Evolutionary conservation across 2,113 vertebrate species (phyloP), one percentile per base, ranked within the genome.

Genomic region (Corynorhinus townsendii): DNA sequence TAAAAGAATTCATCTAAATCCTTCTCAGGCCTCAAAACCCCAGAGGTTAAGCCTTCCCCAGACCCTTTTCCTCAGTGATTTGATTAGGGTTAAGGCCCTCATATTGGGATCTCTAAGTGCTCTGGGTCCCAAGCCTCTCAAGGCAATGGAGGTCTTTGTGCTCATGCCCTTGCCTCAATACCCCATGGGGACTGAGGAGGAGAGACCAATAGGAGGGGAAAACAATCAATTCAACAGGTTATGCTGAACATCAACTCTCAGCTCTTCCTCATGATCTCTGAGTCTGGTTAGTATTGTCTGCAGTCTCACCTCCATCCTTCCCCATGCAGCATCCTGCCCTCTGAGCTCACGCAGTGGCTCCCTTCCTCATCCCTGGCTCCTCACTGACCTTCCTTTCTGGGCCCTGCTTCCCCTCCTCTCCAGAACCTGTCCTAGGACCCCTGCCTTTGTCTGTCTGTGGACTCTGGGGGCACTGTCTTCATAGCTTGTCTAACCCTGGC

Each of bases 1-100:
- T 68, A 83, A 91, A 95, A 86, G 81, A 95, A 95, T 95, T 88
- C 95, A 56, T 93, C 71, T 80, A 85, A 85, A 94, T 88, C 88
- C 96, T 92, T 93, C 93, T 90, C 69, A 91, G 26, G 76, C 87
- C 56, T 86, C 91, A 89, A 54, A 47, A 93, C 66, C 14, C 40
- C 73, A 76, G 87, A 1, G 35, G 64, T 71, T 73, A 80, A 94
- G 89, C 62, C 66, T 62, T 45, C 54, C 54, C 7, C 12, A 28
- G 86, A 22, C 89, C 86, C 82, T 69, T 80, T 47, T 40, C 35
- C 86, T 85, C 59, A 2, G 62, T 22, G 83, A 30, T 83, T 54
- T 38, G 59, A 30, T 1, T 56, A 56, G 43, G 93, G 86, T 80
- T 56, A 79, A 82, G 45, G 56, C 43, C 49, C 52, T 93, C 40